Evolutionary conservation across 1,140 invertebrate species (phyloP), one percentile per base, ranked within the genome.

Genomic region (Olivierus martensii): DNA sequence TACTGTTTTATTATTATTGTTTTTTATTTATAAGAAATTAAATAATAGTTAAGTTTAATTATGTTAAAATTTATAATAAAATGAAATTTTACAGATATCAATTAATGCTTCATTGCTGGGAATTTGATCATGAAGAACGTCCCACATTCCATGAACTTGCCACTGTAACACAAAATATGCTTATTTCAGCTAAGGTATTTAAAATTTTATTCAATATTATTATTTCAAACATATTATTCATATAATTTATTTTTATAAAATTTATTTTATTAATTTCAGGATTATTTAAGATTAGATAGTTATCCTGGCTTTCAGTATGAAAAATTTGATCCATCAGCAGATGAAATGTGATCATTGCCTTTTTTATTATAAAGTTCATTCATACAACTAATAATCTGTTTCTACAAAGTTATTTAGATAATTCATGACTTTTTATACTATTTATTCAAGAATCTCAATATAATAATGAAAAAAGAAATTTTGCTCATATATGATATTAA

Each of bases 81-180:
- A 19, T 51, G 11, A 0, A 38, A 43, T 44, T 28, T 46, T 22
- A 37, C 41, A 60, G 59, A 39, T 60, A 87, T 65, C 84, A 89
- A 66, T 67, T 87, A 21, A 81, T 87, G 69, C 69, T 83, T 3
- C 80, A 84, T 53, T 89, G 85, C 62, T 90, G 86, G 86, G 81
- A 84, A 63, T 62, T 79, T 12, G 82, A 87, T 67, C 73, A 77
- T 9, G 81, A 83, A 59, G 85, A 90, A 62, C 73, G 86, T 60
- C 84, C 83, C 10, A 69, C 73, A 22, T 82, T 82, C 62, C 65
- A 72, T 41, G 76, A 79, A 63, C 69, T 82, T 38, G 65, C 62
- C 39, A 59, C 28, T 18, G 55, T 42, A 21, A 41, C 55, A 12
- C 52, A 53, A 15, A 55, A 46, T 7, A 58, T 60, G 56, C 11